Evolutionary conservation across 1,140 invertebrate genomes (phyloP).

Genomic region (Brachionus calyciflorus): DNA sequence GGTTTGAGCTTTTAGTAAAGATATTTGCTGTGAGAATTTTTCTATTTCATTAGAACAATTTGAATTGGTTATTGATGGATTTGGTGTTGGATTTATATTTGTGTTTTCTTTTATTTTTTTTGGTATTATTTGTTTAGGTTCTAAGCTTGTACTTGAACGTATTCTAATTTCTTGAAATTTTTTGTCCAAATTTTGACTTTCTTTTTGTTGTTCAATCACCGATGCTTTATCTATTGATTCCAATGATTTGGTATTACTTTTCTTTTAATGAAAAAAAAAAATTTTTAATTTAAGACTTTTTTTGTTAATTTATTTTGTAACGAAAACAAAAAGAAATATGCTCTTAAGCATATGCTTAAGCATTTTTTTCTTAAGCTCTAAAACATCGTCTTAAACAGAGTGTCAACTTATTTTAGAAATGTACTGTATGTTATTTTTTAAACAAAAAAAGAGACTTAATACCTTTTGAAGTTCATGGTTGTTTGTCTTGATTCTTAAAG

Average conservation of each 20-base stretch:
- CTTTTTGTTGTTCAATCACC: background rate
- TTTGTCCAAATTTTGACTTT: background rate
- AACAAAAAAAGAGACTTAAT: background rate
- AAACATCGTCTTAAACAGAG: too few relatives aligned
- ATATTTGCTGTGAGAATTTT: background rate
- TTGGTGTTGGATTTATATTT: background rate
- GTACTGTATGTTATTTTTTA: too few relatives aligned
- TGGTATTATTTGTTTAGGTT: background rate
- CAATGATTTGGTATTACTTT: background rate
- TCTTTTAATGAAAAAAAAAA: background rate
- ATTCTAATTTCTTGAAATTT: background rate
- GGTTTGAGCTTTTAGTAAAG: background rate
- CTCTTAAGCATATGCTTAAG: too few relatives aligned
- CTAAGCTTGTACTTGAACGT: background rate
- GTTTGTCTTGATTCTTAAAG: background rate
- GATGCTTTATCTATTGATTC: background rate
- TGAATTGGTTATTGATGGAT: background rate
- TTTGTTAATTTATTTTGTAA: too few relatives aligned
- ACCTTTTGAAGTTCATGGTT: background rate
- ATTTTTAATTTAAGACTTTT: background rate
- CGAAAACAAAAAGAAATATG: too few relatives aligned
- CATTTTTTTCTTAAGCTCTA: too few relatives aligned
- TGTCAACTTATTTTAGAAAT: too few relatives aligned
- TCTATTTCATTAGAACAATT: background rate
- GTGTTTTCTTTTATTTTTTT: background rate